Conservation (phyloP, 2,888 invertebrate species). For the Lobophora halterata region DNA sequence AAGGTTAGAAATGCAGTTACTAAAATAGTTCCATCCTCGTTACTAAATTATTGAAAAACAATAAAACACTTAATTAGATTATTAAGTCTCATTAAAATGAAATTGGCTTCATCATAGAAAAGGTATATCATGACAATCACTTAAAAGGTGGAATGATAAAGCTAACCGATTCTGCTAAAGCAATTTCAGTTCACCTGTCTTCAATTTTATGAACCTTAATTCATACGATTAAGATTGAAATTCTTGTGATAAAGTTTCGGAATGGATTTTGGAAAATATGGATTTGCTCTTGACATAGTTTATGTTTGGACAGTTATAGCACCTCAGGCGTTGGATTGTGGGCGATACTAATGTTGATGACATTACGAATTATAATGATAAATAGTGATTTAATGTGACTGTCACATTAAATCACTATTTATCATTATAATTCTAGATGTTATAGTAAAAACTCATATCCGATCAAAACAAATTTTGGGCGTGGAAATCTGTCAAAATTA, state of each 20-base stretch:
- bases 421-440: no score
- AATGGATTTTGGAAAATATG: slow-evolving; percentile 18
- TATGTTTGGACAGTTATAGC: slow-evolving; percentile 42
- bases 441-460: no score
- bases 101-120: slow-evolving; percentile 32
- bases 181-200: slow-evolving; percentile 1
- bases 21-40: slow-evolving; percentile 22
- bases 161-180: slow-evolving; percentile 33
- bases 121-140: slow-evolving; percentile 47
- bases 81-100: slow-evolving; percentile 25
- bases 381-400: slow-evolving; percentile 26
- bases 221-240: slow-evolving; percentile 15
- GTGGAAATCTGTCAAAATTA: no score
- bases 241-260: slow-evolving; percentile 5
- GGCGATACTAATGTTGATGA: slow-evolving; percentile 51
- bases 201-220: slow-evolving; percentile 1
- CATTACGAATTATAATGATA: slow-evolving; percentile 28
- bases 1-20: slow-evolving; percentile 12
- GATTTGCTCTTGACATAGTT: slow-evolving; percentile 56
- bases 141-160: slow-evolving; percentile 40
- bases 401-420: no score
- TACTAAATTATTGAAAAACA: slow-evolving; percentile 25
- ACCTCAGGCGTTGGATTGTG: slow-evolving; percentile 43
- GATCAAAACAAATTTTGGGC: no score
- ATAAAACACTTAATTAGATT: slow-evolving; percentile 27